A percentile compares a stretch with the other conserved stretches of the same genome.
Conservation (phyloP, 2,113 vertebrate genomes). For the Onychostoma macrolepis region DNA sequence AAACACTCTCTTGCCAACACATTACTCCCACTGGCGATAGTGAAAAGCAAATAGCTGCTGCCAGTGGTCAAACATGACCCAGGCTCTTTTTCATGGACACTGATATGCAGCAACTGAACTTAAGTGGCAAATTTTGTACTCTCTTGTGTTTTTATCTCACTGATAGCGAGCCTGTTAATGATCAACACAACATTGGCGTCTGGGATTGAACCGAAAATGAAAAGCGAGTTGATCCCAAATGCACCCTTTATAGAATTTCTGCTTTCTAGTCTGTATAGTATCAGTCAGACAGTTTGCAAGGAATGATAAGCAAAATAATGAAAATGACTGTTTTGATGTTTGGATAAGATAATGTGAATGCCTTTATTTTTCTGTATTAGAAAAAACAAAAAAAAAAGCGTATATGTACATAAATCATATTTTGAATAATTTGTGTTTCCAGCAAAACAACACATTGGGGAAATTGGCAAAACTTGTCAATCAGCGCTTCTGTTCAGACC, state of each 20-base stretch:
- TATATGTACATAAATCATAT: not conserved
- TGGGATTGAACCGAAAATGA: slow-evolving; percentile 66
- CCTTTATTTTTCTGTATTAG: not conserved
- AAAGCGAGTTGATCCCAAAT: slow-evolving; percentile 71
- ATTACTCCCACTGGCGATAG: slow-evolving; percentile 81
- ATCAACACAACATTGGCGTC: slow-evolving; percentile 74
- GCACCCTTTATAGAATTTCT: slow-evolving; percentile 37
- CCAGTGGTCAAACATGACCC: slow-evolving; percentile 73
- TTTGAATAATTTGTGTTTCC: not conserved
- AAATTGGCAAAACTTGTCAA: not conserved
- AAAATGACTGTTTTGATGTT: slow-evolving; percentile 44
- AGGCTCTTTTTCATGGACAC: slow-evolving; percentile 74
- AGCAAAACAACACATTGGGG: not conserved
- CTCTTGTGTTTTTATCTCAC: slow-evolving; percentile 79
- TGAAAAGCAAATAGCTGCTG: slow-evolving; percentile 75
- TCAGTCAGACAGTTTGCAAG: slow-evolving; percentile 46
- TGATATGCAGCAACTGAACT: slow-evolving; percentile 75
- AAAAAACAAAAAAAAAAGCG: no score
- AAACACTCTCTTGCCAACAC: slow-evolving; percentile 79
- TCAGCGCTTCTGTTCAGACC: not conserved
- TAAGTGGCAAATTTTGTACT: slow-evolving; percentile 79
- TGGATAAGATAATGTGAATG: slow-evolving; percentile 43
- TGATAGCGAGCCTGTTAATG: slow-evolving; percentile 80
- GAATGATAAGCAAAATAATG: slow-evolving; percentile 53
- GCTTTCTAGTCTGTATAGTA: slow-evolving; percentile 40